Conservation (phyloP, 2,113 vertebrate species). For the Crotalus viridis region DNA sequence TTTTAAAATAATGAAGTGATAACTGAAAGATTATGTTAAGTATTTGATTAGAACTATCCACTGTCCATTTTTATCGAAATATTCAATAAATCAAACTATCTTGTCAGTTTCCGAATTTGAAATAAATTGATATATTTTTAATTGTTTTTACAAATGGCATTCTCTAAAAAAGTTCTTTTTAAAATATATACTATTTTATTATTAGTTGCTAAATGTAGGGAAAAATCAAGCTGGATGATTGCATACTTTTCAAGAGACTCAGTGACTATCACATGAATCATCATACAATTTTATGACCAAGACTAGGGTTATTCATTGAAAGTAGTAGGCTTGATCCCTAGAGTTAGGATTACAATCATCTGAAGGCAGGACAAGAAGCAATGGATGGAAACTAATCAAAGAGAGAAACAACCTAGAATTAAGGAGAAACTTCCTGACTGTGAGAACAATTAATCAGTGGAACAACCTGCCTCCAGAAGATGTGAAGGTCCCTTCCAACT, state of each 20-base stretch:
- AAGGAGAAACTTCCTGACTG: too few relatives aligned
- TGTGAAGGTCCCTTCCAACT: too few relatives aligned
- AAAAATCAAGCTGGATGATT: not conserved
- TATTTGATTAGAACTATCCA: too few relatives aligned
- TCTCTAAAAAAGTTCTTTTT: not conserved
- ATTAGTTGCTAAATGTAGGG: not conserved
- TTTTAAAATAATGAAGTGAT: too few relatives aligned
- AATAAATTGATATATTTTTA: not conserved
- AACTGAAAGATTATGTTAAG: too few relatives aligned
- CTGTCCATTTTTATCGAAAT: too few relatives aligned
- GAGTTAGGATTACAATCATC: too few relatives aligned
- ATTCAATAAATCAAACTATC: not conserved
- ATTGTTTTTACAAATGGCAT: not conserved
- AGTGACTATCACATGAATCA: not conserved
- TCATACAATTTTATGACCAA: not conserved
- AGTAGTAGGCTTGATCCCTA: not conserved
- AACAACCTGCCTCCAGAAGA: too few relatives aligned
- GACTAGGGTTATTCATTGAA: not conserved
- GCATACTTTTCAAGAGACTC: not conserved
- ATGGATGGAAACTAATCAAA: too few relatives aligned
- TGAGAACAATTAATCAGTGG: too few relatives aligned
- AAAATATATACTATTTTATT: not conserved
- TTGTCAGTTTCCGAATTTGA: not conserved
- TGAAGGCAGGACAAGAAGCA: too few relatives aligned
- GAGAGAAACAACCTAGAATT: too few relatives aligned